Base-by-base conservation (phyloP, 1,140 invertebrate genomes). In the Pseudomyrmex pallidus region DNA sequence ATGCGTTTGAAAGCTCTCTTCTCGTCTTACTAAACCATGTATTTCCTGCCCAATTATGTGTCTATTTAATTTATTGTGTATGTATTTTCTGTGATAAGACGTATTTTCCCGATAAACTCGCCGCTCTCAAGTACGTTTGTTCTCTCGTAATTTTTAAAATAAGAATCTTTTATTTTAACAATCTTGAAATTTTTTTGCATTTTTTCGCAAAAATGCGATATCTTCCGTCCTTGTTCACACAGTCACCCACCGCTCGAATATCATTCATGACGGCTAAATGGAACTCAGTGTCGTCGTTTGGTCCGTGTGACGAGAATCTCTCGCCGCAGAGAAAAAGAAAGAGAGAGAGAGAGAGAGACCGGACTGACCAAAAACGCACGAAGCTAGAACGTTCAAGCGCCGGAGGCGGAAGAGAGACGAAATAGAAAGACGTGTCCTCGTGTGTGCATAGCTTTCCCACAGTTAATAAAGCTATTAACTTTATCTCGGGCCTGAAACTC, bases 391-490 rank as follows among this genome's bases (percentile, higher is more conserved):
- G 57, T 3, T 25, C 2, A 25, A 25, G 25, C 54, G 35, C 13
- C 25, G 8, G 56, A 48, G 22, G 35, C 54, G 54, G n/a, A 54
- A 82, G 46, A 46, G 20, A 63, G 59, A 63, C 13, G 17, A 59
- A 54, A 25, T 54, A 35, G 70, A 74, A 13, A 74, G 70, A 73
- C 61, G 78, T 57, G 68, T 82, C 85, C 82, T 64, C 46, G 48
- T 35, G 61, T 68, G 74, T 44, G 76, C 62, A 62, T 78, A 54
- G 66, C 78, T 90, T 94, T 94, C 93, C 92, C 93, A 94, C 93
- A 93, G 90, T 91, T 90, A 93, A 93, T 94, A 92, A 93, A 94
- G 91, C 91, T 93, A 94, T 94, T 93, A 93, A 94, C 91, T 92
- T 92, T 92, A 92, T 94, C 92, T 91, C 72, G 22, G 74, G 15